A percentile compares a stretch with the other conserved stretches of the same genome.
phyloP scores from a whole-genome alignment of 2,888 invertebrate genomes.

The Thera obeliscata region DNA sequence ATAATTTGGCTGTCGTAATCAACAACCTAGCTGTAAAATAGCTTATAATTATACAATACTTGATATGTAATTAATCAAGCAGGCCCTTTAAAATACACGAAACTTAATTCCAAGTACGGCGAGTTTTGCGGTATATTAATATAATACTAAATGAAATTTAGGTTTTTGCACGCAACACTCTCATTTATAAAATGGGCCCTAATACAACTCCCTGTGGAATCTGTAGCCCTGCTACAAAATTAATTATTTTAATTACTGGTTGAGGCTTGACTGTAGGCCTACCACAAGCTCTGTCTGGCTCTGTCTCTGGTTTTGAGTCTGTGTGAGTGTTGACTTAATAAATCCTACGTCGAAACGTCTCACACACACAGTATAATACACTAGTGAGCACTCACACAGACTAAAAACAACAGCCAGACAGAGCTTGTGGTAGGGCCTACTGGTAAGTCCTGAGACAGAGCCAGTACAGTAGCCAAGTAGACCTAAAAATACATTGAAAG shows the following conservation, averaged over 20 bases:
- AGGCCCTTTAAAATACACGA: neutral
- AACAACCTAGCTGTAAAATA: too few relatives aligned
- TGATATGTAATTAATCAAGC: neutral
- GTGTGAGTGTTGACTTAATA: too few relatives aligned
- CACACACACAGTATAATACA: too few relatives aligned
- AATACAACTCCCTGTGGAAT: constrained; percentile 5
- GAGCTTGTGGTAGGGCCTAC: too few relatives aligned
- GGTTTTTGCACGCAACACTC: neutral
- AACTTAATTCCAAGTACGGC: neutral
- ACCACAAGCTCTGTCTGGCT: too few relatives aligned
- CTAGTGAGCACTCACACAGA: too few relatives aligned
- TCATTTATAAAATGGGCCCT: constrained; percentile 3
- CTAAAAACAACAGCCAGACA: too few relatives aligned
- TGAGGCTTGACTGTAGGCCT: neutral
- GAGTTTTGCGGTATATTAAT: neutral
- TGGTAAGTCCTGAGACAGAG: too few relatives aligned
- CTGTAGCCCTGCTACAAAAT: neutral
- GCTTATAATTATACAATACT: neutral
- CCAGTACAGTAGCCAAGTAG: too few relatives aligned
- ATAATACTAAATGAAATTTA: neutral
- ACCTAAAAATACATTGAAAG: too few relatives aligned
- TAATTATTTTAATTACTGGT: constrained; percentile 5
- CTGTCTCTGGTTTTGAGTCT: too few relatives aligned
- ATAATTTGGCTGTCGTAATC: neutral
- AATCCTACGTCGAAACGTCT: too few relatives aligned